phyloP scores from a whole-genome alignment of 2,113 vertebrate species.

The Peromyscus maniculatus region DNA sequence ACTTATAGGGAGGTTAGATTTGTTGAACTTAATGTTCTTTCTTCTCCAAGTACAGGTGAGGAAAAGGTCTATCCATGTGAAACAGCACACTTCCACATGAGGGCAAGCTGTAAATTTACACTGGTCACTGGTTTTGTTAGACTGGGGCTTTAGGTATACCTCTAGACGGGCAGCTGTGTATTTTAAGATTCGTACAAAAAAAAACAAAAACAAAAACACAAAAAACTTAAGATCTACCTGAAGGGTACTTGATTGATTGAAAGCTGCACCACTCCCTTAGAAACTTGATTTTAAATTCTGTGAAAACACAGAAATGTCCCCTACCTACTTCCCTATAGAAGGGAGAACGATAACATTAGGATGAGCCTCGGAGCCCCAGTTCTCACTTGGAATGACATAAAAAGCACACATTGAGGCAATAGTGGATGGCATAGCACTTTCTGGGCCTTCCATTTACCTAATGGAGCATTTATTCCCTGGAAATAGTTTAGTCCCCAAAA shows the following conservation, averaged over 20 bases:
- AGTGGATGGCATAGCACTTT: conserved; percentile 16
- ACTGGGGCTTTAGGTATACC: not conserved
- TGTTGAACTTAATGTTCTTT: not conserved
- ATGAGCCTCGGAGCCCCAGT: not conserved
- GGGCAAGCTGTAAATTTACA: not conserved
- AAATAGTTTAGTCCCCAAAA: conserved; percentile 46
- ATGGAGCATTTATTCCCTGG: conserved; percentile 31
- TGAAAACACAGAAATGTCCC: not conserved
- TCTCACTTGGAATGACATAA: conserved; percentile 31
- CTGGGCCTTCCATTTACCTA: conserved; percentile 22
- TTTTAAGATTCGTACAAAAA: not conserved
- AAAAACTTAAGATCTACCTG: not conserved
- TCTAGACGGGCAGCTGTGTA: not conserved
- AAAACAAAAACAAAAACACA: not conserved
- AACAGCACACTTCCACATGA: not conserved
- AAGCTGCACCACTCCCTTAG: not conserved
- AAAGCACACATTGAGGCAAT: conserved; percentile 20
- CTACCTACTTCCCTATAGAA: not conserved
- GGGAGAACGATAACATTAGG: conserved; percentile 10
- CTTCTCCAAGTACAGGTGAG: not conserved
- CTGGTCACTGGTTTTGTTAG: too few species aligned
- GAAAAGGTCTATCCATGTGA: accelerated
- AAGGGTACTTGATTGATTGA: not conserved
- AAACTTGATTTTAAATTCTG: not conserved
- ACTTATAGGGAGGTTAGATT: not conserved